Evolutionary conservation across 2,888 invertebrate species (phyloP), one percentile per base, ranked within the genome.

Genomic region (Leptinotarsa rubiginosa): DNA sequence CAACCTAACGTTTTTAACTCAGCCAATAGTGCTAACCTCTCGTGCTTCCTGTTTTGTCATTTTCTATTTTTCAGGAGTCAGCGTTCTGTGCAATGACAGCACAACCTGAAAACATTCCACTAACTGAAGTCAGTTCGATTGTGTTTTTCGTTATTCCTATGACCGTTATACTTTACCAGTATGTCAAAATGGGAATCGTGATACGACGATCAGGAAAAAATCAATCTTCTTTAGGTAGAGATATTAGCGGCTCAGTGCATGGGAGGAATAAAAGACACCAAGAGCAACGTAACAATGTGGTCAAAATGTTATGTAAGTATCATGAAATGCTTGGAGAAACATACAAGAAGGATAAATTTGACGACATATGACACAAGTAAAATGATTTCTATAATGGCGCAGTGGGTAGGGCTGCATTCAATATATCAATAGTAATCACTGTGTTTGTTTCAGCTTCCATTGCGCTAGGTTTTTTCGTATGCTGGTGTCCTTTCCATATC

Each of bases 401-500:
- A 66, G 25, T 41, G 1, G 41, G 52, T 66, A 66, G 49, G 66
- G 10, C 18, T 54, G 49, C 10, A 49, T 41, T 52, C 22, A 68
- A 68, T 31, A 41, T 41, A 41, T 41, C 2, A 41, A 0, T 10
- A 41, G 41, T 41, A 1, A 41, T 41, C 10, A 12, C 41, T 41
- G 0, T 41, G 10, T 41, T n/a, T 16, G 16, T 62, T 90, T 16
- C 89, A 98, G 98, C 95, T 80, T 96, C 96, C 3, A 97, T 98
- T 25, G 98, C 98, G 70, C 90, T 97, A 10, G 94, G 96, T 49
- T 98, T 98, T 90, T 97, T 97, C 89, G 89, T 97, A 15, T 97
- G 97, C 88, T 98, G 98, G 97, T 96, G 97, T 0, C 98, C 98
- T 47, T 98, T 97, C 89, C 98, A 98, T 89, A 92, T 95, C 77